Base-by-base conservation (phyloP, 2,888 invertebrate species). In the Junonia oenone region DNA sequence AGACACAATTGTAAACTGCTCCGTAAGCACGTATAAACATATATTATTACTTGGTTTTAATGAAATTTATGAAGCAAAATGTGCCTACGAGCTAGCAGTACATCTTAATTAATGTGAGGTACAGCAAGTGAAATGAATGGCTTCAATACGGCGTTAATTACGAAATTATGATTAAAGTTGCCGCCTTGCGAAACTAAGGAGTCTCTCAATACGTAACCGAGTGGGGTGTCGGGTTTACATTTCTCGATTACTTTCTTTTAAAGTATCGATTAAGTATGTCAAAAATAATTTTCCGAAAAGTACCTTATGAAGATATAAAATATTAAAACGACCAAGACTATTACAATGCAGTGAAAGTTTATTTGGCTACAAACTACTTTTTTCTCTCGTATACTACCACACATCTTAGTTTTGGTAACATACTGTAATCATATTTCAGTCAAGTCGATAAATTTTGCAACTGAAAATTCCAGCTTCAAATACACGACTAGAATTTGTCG, bases 151-250 rank as follows among this genome's bases (percentile, higher is more conserved):
- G 47, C 59, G 51, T 63, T 62, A 59, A 59, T 63, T 61, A 61
- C 56, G 47, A 62, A 62, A 63, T 63, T 58, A 62, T 63, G 53
- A 58, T 58, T 62, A 59, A 62, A 63, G 51, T 63, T 56, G 45
- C 17, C 56, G 31, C 50, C 45, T 52, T 29, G 50, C 50, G 52
- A 51, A 55, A 55, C 55, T 58, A 55, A 43, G 29, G 51, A 15
- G 45, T 53, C 52, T 52, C 31, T 45, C 54, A 38, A 55, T 52
- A 15, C 43, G 31, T 60, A 33, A 45, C 45, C 33, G 14, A 45
- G 27, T 49, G 33, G 43, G 35, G 45, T 38, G n/a, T 43, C 13
- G 19, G 22, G 26, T 26, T 14, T 26, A 43, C 17, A 43, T 26
- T 43, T 13, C 5, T n/a, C 15, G 14, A 37, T n/a, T 6, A 37